Evolutionary conservation across 2,888 invertebrate species (phyloP).

Genomic region (Sesamia inferens): DNA sequence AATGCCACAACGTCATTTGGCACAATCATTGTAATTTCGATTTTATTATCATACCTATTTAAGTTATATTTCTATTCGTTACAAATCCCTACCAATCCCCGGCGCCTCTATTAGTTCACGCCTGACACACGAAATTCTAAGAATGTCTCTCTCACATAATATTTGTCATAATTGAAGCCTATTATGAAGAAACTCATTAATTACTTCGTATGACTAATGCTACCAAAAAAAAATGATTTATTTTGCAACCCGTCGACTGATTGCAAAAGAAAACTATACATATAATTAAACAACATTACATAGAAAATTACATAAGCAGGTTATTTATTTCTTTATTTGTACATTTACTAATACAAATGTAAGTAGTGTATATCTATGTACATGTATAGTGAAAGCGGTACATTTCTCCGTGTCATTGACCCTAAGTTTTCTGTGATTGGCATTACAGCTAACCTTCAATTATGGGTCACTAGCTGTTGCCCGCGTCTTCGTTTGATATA

Average conservation of each 20-base stretch:
- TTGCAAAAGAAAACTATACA: not conserved
- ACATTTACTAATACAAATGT: not conserved
- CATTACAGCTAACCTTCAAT: not conserved
- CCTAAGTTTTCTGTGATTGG: not conserved
- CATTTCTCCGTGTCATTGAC: not conserved
- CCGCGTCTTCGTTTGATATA: not conserved
- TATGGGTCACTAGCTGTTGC: not conserved
- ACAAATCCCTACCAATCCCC: too few relatives aligned
- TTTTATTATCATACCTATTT: too few relatives aligned
- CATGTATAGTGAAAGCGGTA: not conserved
- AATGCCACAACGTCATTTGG: too few relatives aligned
- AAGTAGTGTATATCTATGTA: too few relatives aligned
- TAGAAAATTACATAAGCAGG: not conserved
- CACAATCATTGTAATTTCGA: too few relatives aligned
- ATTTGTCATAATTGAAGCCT: constrained; percentile 5
- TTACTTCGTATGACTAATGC: constrained; percentile 13
- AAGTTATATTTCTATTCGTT: too few relatives aligned
- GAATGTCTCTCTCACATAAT: not conserved
- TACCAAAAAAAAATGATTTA: not conserved
- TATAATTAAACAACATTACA: too few relatives aligned
- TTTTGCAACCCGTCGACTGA: not conserved
- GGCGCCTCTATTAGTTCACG: not conserved
- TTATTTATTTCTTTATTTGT: not conserved
- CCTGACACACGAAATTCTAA: constrained; percentile 27
- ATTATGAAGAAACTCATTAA: not conserved